These are phyloP conservation scores for Micrastur ruficollis DNA, from an alignment of 2,797 vertebrate species.

Conservation along the genomic window DNA sequence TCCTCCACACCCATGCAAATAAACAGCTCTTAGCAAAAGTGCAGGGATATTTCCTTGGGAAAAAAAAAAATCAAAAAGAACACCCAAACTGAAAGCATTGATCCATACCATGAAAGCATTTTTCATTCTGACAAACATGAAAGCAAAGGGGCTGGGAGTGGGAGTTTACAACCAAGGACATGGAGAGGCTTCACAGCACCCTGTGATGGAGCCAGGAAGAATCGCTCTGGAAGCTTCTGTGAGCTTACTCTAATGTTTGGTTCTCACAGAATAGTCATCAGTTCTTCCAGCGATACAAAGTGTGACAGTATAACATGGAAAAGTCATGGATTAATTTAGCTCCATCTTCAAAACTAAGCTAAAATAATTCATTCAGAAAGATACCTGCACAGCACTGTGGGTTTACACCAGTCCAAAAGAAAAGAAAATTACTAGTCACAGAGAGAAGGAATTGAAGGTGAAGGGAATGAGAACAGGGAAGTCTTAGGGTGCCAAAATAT, in stretches of 20 bases:
- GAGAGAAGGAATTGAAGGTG: neutral
- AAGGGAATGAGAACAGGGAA: neutral
- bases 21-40: neutral
- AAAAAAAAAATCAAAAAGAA: neutral
- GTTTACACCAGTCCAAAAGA: neutral
- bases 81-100: rapidly evolving
- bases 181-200: neutral
- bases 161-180: neutral
- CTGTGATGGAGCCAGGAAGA: neutral
- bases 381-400: neutral
- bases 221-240: neutral
- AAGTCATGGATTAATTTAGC: neutral
- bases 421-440: neutral
- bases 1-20: neutral
- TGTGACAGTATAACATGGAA: neutral
- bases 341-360: neutral
- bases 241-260: neutral
- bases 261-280: neutral
- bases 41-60: neutral
- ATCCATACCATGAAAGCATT: neutral
- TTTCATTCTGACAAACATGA: neutral
- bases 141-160: rapidly evolving
- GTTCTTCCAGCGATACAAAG: neutral
- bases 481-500: neutral
- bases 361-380: neutral